Evolutionary conservation across 2,113 vertebrate genomes (phyloP).

Genomic region (Empidonax traillii): DNA sequence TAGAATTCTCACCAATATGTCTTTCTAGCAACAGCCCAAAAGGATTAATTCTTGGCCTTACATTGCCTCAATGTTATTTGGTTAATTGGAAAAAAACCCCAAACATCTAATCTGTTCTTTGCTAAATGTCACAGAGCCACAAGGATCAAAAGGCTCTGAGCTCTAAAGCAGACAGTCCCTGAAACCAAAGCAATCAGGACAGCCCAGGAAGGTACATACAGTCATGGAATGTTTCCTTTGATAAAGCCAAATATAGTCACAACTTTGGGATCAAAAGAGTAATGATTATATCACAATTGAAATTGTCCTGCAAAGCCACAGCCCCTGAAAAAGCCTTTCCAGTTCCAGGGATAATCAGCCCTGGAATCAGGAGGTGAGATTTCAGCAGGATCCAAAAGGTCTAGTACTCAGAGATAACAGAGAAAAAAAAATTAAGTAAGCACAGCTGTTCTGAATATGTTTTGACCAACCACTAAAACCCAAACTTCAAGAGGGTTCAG

Average conservation of each 20-base stretch:
- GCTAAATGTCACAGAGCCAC: not conserved
- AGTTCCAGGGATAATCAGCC: not conserved
- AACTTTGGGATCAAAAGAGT: not conserved
- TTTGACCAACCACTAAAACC: not conserved
- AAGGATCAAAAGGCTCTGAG: not conserved
- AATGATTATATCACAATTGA: rapidly evolving
- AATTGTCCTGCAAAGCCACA: rapidly evolving
- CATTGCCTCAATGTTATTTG: not conserved
- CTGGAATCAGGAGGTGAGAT: not conserved
- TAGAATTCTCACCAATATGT: not conserved
- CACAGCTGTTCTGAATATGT: not conserved
- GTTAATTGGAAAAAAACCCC: not conserved
- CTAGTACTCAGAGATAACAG: not conserved
- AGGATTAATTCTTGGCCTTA: not conserved
- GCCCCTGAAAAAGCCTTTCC: not conserved
- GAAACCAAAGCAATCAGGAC: not conserved
- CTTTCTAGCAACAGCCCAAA: not conserved
- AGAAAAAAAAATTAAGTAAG: not conserved
- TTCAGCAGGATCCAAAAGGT: not conserved
- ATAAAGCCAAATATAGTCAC: not conserved
- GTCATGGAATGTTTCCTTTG: rapidly evolving
- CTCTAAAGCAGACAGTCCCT: not conserved
- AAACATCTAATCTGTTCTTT: not conserved
- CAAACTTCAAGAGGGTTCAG: not conserved
- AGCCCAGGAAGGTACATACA: not conserved